Conservation (phyloP, 2,888 invertebrate species). For the Dicyrtoma fusca region DNA sequence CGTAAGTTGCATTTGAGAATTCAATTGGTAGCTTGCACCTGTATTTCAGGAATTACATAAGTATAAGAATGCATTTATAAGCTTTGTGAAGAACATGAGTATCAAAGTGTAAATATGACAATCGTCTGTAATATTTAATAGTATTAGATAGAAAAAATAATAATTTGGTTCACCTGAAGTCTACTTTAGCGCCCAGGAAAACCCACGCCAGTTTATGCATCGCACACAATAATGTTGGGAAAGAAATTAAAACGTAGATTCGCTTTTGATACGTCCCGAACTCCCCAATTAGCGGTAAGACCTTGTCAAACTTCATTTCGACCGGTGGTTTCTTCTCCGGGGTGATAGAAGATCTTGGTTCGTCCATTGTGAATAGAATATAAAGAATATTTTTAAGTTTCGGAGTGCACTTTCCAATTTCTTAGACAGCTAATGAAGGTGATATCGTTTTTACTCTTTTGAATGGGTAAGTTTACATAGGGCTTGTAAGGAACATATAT, state of each 20-base stretch:
- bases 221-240: conserved; percentile 73
- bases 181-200: conserved; percentile 70
- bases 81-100: no score
- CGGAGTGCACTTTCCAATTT: no score
- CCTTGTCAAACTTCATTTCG: conserved; percentile 72
- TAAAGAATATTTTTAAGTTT: no score
- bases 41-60: conserved; percentile 45
- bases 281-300: conserved; percentile 70
- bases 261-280: conserved; percentile 73
- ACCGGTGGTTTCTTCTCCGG: conserved; percentile 21
- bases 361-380: no score
- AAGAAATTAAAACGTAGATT: conserved; percentile 70
- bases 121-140: no score
- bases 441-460: no score
- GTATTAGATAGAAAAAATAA: no score
- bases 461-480: no score
- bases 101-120: no score
- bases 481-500: no score
- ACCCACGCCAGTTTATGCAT: conserved; percentile 75
- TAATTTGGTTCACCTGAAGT: conserved; percentile 63
- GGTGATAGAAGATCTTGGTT: no score
- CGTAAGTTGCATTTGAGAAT: conserved; percentile 62
- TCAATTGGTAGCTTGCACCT: conserved; percentile 69
- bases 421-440: no score
- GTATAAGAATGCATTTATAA: neutral